These are phyloP conservation scores for Lanius collurio DNA, from an alignment of 2,113 vertebrate genomes.

Conservation along the genomic window DNA sequence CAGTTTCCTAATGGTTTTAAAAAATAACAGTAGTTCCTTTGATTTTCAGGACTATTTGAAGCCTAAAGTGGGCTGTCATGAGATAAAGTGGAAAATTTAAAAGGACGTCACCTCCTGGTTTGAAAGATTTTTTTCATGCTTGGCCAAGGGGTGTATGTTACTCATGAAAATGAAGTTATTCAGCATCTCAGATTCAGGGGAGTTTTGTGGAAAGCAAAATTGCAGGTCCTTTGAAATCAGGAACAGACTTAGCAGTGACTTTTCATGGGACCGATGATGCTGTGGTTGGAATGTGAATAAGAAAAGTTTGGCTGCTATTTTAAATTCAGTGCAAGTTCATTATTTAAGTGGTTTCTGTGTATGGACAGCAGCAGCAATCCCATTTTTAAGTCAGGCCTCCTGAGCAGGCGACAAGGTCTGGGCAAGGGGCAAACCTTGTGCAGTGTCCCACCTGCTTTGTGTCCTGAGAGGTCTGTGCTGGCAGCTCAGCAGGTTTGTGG, in stretches of 20 bases:
- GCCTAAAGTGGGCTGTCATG: background rate
- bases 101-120: background rate
- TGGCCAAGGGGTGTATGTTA: background rate
- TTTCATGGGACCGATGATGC: background rate
- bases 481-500: background rate
- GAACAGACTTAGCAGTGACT: background rate
- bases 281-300: background rate
- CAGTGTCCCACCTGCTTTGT: background rate
- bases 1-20: background rate
- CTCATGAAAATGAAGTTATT: background rate
- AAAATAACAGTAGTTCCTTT: background rate
- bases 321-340: background rate
- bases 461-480: background rate
- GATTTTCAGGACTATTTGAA: background rate
- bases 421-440: background rate
- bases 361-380: background rate
- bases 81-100: slow-evolving; percentile 15
- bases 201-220: background rate
- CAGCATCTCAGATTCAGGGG: background rate
- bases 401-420: background rate
- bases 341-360: background rate
- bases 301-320: background rate
- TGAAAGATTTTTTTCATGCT: background rate
- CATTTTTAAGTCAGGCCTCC: background rate
- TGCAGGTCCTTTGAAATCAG: background rate